Percentiles rank a stretch among this genome's conserved stretches.
phyloP scores from a whole-genome alignment of 2,113 vertebrate genomes.

The Lucifuga dentata region DNA sequence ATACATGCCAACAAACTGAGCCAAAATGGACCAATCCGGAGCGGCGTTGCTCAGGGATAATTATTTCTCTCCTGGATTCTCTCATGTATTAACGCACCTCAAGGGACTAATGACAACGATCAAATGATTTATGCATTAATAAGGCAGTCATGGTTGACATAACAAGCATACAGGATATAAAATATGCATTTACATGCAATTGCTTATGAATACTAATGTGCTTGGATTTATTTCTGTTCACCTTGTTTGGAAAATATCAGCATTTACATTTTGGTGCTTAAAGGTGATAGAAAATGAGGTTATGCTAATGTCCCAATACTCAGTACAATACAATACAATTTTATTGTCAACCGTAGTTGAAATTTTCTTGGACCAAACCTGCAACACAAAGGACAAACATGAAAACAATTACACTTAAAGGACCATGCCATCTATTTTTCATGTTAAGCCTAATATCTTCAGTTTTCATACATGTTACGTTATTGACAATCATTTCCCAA shows the following conservation, averaged over 20 bases:
- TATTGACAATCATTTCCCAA: too few relatives aligned
- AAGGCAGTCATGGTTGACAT: slow-evolving; percentile 50
- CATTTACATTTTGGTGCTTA: slow-evolving; percentile 64
- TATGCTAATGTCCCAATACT: slow-evolving; percentile 21
- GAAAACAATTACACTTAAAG: too few relatives aligned
- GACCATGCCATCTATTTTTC: too few relatives aligned
- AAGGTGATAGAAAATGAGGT: slow-evolving; percentile 31
- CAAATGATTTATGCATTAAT: slow-evolving; percentile 44
- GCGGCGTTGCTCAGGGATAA: slow-evolving; percentile 24
- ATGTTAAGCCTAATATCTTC: too few relatives aligned
- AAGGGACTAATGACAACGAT: slow-evolving; percentile 52
- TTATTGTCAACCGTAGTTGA: too few relatives aligned
- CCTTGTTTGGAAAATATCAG: slow-evolving; percentile 51
- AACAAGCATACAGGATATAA: slow-evolving; percentile 48
- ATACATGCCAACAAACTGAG: slow-evolving; percentile 61
- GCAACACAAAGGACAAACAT: too few relatives aligned
- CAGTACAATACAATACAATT: too few relatives aligned
- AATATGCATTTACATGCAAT: slow-evolving; percentile 48
- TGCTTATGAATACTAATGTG: slow-evolving; percentile 52
- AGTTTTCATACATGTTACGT: too few relatives aligned
- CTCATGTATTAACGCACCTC: slow-evolving; percentile 50
- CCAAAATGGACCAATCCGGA: slow-evolving; percentile 57
- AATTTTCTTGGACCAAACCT: too few relatives aligned
- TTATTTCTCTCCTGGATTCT: slow-evolving; percentile 51
- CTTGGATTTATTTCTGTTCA: slow-evolving; percentile 16